Evolutionary conservation across 2,888 invertebrate genomes (phyloP).

Genomic region (Allolobophora icterica): DNA sequence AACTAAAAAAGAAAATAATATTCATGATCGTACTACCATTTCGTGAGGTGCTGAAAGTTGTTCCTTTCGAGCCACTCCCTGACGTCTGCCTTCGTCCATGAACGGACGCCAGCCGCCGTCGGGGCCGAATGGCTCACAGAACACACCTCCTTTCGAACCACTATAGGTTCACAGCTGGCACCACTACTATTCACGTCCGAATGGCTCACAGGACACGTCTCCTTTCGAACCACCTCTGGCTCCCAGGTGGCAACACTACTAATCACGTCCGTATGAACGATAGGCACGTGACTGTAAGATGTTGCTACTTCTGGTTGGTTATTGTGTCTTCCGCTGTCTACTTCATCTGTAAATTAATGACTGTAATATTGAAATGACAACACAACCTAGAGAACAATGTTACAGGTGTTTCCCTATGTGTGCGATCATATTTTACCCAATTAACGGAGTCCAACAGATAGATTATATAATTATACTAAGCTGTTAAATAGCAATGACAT

Average conservation of each 20-base stretch:
- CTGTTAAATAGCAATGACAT: neutral
- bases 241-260: neutral
- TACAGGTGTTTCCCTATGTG: neutral
- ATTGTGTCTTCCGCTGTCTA: neutral
- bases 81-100: neutral
- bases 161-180: too few species aligned
- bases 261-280: neutral
- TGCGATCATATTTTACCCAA: neutral
- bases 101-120: neutral
- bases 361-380: neutral
- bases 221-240: neutral
- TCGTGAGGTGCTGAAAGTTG: slow-evolving; percentile 9
- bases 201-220: neutral
- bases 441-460: too few species aligned
- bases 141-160: too few species aligned
- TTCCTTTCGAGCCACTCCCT: slow-evolving; percentile 6
- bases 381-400: neutral
- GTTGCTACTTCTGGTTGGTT: neutral
- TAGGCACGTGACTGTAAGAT: neutral
- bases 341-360: neutral
- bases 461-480: too few species aligned
- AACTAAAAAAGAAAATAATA: neutral
- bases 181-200: too few species aligned
- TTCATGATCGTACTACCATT: neutral
- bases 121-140: neutral